Conservation (phyloP, 2,888 invertebrate genomes). For the Limenitis camilla region DNA sequence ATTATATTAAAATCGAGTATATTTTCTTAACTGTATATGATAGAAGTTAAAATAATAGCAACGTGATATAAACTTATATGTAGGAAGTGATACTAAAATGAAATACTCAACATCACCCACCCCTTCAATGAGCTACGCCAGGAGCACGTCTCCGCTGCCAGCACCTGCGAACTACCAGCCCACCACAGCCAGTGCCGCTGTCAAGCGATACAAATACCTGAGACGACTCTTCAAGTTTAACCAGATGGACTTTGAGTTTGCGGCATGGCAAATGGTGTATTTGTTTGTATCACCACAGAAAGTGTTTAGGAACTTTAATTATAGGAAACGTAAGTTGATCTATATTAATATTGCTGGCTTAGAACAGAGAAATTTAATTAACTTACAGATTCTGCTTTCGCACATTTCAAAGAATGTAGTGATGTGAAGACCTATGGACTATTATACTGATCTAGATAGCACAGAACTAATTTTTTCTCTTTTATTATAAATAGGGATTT, state of each 20-base stretch:
- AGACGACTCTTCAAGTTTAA: slow-evolving; percentile 89
- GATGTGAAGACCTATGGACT: too few species aligned
- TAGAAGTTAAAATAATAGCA: background rate
- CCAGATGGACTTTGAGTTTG: slow-evolving; percentile 99
- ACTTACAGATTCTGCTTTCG: too few species aligned
- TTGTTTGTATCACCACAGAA: slow-evolving; percentile 95
- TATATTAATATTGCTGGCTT: background rate
- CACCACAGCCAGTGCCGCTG: slow-evolving; percentile 85
- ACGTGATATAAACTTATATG: slow-evolving; percentile 1
- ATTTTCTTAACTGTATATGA: background rate
- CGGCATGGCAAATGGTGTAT: slow-evolving; percentile 99
- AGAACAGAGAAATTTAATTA: too few species aligned
- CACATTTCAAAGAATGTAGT: too few species aligned
- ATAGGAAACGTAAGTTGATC: slow-evolving; percentile 90
- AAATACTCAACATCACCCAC: slow-evolving; percentile 78
- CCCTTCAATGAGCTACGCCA: slow-evolving; percentile 63
- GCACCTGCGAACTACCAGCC: slow-evolving; percentile 80
- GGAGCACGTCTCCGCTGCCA: slow-evolving; percentile 79
- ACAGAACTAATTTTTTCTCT: too few species aligned
- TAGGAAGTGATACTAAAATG: slow-evolving; percentile 42
- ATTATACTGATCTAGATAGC: too few species aligned
- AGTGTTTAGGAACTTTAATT: slow-evolving; percentile 97
- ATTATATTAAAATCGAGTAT: too few species aligned
- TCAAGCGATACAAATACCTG: slow-evolving; percentile 91
- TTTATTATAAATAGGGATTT: too few species aligned